Conservation (phyloP, 2,113 vertebrate species). For the Deroptyus accipitrinus region DNA sequence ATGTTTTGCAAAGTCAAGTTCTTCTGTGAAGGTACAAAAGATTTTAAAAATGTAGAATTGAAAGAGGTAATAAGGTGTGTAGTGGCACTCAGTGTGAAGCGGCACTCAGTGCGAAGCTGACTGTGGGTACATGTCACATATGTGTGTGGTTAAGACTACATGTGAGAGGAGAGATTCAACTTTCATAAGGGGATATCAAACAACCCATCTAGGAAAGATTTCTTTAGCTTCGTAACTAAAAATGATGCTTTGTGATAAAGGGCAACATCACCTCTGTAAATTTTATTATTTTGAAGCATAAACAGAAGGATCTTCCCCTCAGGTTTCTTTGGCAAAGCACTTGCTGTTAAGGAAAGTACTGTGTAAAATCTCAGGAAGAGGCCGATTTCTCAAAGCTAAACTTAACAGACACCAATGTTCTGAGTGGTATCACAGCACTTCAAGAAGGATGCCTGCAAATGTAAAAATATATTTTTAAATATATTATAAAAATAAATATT, state of each 20-base stretch:
- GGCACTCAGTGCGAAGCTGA: neutral
- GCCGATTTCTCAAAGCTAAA: neutral
- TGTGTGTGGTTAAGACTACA: neutral
- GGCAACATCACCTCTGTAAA: neutral
- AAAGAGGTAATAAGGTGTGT: neutral
- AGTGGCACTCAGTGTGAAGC: neutral
- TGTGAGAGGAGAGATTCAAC: neutral
- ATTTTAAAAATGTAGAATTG: conserved; percentile 24
- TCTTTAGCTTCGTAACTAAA: neutral
- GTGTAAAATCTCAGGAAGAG: neutral
- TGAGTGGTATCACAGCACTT: neutral
- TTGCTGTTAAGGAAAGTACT: neutral
- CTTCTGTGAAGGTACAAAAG: conserved; percentile 15
- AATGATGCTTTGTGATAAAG: neutral
- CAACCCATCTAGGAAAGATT: neutral
- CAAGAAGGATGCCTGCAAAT: neutral
- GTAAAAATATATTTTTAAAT: neutral
- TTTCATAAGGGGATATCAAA: neutral
- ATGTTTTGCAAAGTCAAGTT: neutral
- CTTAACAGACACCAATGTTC: neutral
- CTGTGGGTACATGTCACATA: neutral
- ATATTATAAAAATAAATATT: neutral
- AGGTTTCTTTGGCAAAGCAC: neutral
- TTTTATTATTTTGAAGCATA: neutral
- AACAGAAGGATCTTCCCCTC: neutral